Conservation (phyloP, 2,113 vertebrate genomes). For the Larimichthys crocea region DNA sequence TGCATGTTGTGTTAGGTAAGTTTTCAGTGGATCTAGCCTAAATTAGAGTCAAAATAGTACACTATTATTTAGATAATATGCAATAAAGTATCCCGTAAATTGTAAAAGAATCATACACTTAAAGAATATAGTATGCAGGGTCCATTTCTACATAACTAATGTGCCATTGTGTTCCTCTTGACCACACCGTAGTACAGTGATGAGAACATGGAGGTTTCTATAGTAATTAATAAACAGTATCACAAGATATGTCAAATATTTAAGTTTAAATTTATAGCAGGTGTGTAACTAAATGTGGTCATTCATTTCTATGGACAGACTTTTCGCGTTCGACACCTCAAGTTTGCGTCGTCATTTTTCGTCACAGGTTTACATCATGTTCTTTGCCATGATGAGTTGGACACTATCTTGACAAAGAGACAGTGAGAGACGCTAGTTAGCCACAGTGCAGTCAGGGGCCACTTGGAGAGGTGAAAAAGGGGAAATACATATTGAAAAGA, state of each 20-base stretch:
- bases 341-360: neutral
- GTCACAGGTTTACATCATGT: neutral
- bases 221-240: neutral
- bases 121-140: conserved; percentile 1
- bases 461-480: conserved; percentile 68
- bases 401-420: conserved; percentile 17
- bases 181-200: neutral
- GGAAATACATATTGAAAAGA: conserved; percentile 84
- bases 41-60: neutral
- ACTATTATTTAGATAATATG: neutral
- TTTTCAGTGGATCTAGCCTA: neutral
- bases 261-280: neutral
- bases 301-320: neutral
- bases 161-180: conserved; percentile 15
- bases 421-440: conserved; percentile 11
- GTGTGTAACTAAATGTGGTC: neutral
- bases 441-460: conserved; percentile 56
- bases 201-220: neutral
- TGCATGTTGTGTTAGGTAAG: neutral
- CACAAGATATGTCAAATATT: neutral
- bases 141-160: neutral
- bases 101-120: neutral
- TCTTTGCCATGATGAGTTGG: neutral
- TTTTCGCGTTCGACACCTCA: neutral
- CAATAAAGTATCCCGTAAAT: neutral